phyloP scores from a whole-genome alignment of 2,888 invertebrate genomes.

The Drosophila kuntzei region DNA sequence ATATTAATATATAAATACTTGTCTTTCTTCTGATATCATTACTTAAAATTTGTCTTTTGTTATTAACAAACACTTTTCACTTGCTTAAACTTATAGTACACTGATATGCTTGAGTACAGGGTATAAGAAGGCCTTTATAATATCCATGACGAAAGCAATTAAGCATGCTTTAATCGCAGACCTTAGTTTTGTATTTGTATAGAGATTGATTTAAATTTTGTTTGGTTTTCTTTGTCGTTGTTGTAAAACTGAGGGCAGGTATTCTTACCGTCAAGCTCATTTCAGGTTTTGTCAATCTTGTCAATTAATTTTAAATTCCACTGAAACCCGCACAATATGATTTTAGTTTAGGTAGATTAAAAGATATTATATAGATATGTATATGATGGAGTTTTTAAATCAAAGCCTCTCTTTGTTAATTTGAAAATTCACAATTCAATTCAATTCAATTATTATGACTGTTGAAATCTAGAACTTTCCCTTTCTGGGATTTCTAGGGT shows the following conservation, averaged over 20 bases:
- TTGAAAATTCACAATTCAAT: background rate
- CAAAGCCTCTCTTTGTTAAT: background rate
- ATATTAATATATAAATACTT: background rate
- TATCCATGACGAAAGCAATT: background rate
- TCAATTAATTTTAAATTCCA: background rate
- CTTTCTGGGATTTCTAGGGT: background rate
- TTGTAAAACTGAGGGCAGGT: slow-evolving; percentile 8
- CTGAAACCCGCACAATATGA: background rate
- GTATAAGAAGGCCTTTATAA: background rate
- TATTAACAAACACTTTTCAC: background rate
- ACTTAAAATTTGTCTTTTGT: background rate
- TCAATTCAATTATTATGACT: background rate
- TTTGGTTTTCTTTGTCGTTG: background rate
- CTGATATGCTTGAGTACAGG: background rate
- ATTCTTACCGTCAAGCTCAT: slow-evolving; percentile 20
- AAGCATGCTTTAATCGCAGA: slow-evolving; percentile 1
- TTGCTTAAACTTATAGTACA: background rate
- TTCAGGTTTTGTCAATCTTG: slow-evolving; percentile 13
- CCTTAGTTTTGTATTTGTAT: slow-evolving; percentile 2
- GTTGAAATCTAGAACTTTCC: background rate
- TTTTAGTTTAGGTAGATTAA: background rate
- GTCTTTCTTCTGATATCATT: background rate
- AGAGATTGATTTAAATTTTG: slow-evolving; percentile 1
- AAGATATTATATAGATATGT: background rate
- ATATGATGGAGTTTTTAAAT: background rate